Conservation (phyloP, 2,888 invertebrate genomes). For the Ormyrus labotus region DNA sequence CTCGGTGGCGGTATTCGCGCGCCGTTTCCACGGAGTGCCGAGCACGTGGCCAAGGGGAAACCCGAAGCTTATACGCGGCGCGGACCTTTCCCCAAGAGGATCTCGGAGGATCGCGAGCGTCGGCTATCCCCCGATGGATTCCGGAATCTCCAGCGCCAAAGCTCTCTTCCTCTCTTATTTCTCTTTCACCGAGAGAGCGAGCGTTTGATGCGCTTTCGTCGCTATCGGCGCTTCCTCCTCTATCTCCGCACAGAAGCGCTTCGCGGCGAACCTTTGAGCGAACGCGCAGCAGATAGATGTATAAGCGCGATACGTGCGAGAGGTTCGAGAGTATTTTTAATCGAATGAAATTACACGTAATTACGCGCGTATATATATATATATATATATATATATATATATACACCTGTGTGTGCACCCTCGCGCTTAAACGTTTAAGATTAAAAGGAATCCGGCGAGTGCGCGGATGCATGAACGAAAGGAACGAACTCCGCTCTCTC, state of each 20-base stretch:
- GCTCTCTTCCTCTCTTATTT: too few species aligned
- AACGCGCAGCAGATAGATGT: slow-evolving; percentile 2
- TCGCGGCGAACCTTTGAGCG: slow-evolving; percentile 16
- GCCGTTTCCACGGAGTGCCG: too few species aligned
- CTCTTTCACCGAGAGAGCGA: background rate
- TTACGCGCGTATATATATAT: slow-evolving; percentile 58
- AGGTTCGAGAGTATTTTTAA: slow-evolving; percentile 57
- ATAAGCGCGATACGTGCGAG: slow-evolving; percentile 9
- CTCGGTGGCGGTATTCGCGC: too few species aligned
- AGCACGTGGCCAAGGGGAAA: slow-evolving; percentile 3
- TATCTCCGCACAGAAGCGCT: background rate
- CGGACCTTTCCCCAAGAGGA: slow-evolving; percentile 29
- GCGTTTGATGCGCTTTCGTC: too few species aligned
- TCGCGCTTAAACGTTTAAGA: slow-evolving; percentile 63
- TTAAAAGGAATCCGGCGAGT: slow-evolving; percentile 65
- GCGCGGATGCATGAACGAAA: slow-evolving; percentile 41
- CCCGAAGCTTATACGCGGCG: slow-evolving; percentile 2
- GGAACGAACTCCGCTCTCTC: slow-evolving; percentile 1
- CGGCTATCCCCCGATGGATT: slow-evolving; percentile 32
- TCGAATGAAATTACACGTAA: slow-evolving; percentile 68
- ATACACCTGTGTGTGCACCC: slow-evolving; percentile 39
- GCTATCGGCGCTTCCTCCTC: background rate
- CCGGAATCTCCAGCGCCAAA: background rate
- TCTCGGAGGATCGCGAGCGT: slow-evolving; percentile 30
- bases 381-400: too few species aligned